A percentile compares a stretch with the other conserved stretches of the same genome.
These are phyloP conservation scores for Idaea biselata DNA, from an alignment of 2,888 invertebrate species.

Conservation along the genomic window DNA sequence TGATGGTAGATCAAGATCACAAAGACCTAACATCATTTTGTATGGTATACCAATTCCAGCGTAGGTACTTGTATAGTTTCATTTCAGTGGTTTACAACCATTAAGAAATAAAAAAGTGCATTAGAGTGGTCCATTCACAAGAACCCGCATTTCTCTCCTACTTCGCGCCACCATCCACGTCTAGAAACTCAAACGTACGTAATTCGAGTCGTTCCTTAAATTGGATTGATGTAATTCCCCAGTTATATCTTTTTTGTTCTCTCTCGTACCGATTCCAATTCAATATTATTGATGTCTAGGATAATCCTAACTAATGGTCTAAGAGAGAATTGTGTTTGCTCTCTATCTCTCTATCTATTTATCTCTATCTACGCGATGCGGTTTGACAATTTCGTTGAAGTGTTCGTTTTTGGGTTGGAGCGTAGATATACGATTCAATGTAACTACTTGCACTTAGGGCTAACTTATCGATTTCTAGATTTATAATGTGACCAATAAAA, in stretches of 20 bases:
- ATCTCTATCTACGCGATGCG: background rate
- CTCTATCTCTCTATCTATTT: background rate
- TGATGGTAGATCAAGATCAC: no score
- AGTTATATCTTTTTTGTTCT: conserved; percentile 49
- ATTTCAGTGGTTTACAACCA: no score
- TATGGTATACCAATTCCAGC: no score
- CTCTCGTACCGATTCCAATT: conserved; percentile 17
- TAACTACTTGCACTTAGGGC: no score
- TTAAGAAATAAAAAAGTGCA: no score
- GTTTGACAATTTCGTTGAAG: background rate
- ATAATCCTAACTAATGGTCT: background rate
- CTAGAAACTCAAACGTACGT: conserved; percentile 58
- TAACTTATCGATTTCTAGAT: no score
- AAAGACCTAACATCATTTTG: no score
- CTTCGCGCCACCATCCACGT: conserved; percentile 37
- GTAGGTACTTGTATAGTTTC: no score
- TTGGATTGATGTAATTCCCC: conserved; percentile 74
- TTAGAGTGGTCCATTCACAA: no score
- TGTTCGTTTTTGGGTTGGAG: background rate
- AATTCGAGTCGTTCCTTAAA: conserved; percentile 67
- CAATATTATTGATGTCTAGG: conserved; percentile 3
- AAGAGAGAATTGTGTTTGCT: background rate
- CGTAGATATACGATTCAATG: background rate
- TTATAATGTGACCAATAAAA: no score
- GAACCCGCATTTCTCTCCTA: conserved; percentile 15